Conservation (phyloP, 2,888 invertebrate species). For the Prostheceraeus crozeri region DNA sequence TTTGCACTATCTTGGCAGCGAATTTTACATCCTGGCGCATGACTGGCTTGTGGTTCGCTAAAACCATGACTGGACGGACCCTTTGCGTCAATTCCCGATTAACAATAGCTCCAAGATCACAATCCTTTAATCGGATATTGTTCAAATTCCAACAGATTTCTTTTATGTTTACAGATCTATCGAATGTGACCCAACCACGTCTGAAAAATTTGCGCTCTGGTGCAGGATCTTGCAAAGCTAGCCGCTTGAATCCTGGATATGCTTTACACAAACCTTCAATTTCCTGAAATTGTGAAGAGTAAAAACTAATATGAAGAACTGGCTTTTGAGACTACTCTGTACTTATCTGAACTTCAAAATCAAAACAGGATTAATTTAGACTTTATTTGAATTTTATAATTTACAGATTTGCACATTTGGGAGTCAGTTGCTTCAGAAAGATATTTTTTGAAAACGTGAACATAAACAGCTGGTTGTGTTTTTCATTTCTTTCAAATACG, state of each 20-base stretch:
- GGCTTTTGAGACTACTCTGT: no score
- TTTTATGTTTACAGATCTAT: conserved; percentile 90
- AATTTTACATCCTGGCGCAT: conserved; percentile 82
- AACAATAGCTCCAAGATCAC: conserved; percentile 86
- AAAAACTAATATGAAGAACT: no score
- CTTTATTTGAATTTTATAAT: no score
- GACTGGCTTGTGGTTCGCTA: conserved; percentile 51
- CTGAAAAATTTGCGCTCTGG: conserved; percentile 91
- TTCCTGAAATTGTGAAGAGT: no score
- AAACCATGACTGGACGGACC: conserved; percentile 66
- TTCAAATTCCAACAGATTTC: conserved; percentile 98
- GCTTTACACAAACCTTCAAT: conserved; percentile 22
- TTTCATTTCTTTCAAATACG: no score
- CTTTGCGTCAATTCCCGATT: conserved; percentile 90
- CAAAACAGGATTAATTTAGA: no score
- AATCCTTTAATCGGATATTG: conserved; percentile 77
- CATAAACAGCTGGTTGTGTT: no score
- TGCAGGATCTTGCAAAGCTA: conserved; percentile 90
- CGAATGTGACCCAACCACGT: conserved; percentile 95
- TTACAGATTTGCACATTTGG: no score
- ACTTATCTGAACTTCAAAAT: no score
- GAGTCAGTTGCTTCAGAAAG: no score
- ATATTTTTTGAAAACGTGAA: no score
- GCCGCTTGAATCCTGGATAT: conserved; percentile 83
- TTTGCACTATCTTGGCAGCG: conserved; percentile 80